Evolutionary conservation across 2,113 vertebrate genomes (phyloP), one percentile per base, ranked within the genome.

Genomic region (Hydrochoerus hydrochaeris): DNA sequence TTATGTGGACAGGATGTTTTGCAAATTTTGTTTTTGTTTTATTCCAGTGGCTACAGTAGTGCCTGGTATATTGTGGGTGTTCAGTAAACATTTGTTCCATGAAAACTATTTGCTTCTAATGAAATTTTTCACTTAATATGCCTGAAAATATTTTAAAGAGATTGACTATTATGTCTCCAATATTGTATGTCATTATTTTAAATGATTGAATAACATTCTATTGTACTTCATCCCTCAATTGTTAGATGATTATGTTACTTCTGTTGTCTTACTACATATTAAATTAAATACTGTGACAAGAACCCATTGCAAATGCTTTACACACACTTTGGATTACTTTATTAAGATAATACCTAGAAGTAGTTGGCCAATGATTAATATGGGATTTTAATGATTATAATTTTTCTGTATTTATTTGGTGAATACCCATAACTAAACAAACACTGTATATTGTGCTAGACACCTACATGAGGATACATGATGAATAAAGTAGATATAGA

Each of bases 101-200:
- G 62, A 60, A 85, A 90, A 90, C 28, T 46, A 73, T 0, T 60
- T 84, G 28, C n/a, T 86, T 63, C 24, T 62, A 93, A 46, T 78
- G 82, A 54, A 82, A 57, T 10, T 80, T 83, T 60, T 83, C 17
- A 54, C 19, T 73, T 84, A 60, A 58, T 54, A 24, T 60, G 63
- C 82, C 78, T 86, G 38, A 83, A 93, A 58, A 57, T 85, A 83
- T 91, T 95, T 94, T 26, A 35, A 90, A 90, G 26, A 7, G 16
- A 58, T 81, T 89, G 63, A 77, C 80, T 85, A 82, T 58, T 83
- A 81, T 96, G 82, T 77, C 88, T 75, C 2, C 11, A 90, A 24
- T 38, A 91, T 58, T 35, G 54, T 89, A 63, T 73, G 11, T 63
- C 41, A 60, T 89, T 8, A 22, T 35, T 90, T 82, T 95, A 90